These are phyloP conservation scores for Etia nguti DNA, from an alignment of 2,113 vertebrate species.

Conservation along the genomic window DNA sequence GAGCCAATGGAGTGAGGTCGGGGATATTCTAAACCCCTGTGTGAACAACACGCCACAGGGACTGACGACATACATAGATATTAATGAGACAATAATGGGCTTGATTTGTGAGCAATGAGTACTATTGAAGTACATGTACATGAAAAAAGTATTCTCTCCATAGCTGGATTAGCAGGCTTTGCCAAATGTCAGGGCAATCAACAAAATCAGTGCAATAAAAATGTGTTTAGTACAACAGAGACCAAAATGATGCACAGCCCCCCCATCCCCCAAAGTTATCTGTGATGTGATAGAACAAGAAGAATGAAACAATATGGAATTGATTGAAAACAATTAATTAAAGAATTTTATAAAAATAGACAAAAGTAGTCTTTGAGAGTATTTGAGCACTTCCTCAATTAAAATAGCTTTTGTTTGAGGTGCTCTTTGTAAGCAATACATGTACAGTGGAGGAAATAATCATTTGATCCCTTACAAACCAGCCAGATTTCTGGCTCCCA, in stretches of 20 bases:
- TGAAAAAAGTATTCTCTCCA: background rate
- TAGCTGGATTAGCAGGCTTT: background rate
- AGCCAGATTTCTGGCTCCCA: background rate
- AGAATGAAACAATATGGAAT: background rate
- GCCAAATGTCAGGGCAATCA: background rate
- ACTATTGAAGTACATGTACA: background rate
- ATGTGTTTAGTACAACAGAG: background rate
- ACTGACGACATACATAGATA: conserved; percentile 63
- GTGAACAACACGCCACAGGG: conserved; percentile 67
- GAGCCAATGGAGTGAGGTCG: conserved; percentile 72
- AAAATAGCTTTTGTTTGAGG: background rate
- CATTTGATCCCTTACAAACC: background rate
- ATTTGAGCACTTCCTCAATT: background rate
- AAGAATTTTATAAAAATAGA: background rate
- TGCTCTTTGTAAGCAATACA: background rate
- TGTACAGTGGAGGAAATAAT: background rate
- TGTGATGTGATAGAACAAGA: background rate
- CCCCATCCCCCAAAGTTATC: background rate
- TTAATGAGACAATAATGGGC: conserved; percentile 6
- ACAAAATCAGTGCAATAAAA: background rate
- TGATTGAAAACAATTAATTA: background rate
- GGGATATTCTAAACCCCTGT: conserved; percentile 59
- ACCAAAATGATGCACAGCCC: background rate
- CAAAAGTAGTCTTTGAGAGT: background rate
- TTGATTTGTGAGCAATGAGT: background rate